Percentiles rank a stretch among this genome's conserved stretches.
Conservation (phyloP, 1,140 invertebrate species). For the Octopus bimaculoides region DNA sequence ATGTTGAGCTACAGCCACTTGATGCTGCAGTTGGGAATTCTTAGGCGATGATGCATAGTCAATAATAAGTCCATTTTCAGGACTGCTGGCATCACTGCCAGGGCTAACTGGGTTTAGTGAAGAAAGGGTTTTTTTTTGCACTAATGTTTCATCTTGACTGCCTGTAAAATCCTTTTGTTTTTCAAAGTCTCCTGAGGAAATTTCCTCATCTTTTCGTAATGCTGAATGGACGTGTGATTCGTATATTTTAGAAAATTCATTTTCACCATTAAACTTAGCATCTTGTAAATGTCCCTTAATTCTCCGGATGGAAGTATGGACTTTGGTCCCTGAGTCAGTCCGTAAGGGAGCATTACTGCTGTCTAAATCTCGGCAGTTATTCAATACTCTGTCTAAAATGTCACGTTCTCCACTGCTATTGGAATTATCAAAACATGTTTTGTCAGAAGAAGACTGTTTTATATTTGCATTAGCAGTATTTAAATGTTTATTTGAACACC, state of each 20-base stretch:
- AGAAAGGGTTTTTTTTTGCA: conserved; percentile 10
- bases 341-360: neutral
- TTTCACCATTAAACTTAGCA: conserved; percentile 26
- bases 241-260: conserved; percentile 13
- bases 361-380: conserved; percentile 20
- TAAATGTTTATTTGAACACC: neutral
- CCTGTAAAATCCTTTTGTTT: conserved; percentile 8
- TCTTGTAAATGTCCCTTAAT: neutral
- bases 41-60: conserved; percentile 43
- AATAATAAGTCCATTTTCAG: conserved; percentile 54
- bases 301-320: neutral
- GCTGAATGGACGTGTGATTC: conserved; percentile 8
- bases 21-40: conserved; percentile 15
- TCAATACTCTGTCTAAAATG: neutral
- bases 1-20: conserved; percentile 11
- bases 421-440: conserved; percentile 13
- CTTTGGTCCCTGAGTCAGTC: neutral
- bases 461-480: neutral
- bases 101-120: conserved; percentile 26
- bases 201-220: conserved; percentile 18
- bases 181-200: conserved; percentile 6
- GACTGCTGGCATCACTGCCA: conserved; percentile 48
- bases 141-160: conserved; percentile 9
- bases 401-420: conserved; percentile 1
- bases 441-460: conserved; percentile 9